phyloP scores from a whole-genome alignment of 1,140 invertebrate genomes.

The Bombus vancouverensis region DNA sequence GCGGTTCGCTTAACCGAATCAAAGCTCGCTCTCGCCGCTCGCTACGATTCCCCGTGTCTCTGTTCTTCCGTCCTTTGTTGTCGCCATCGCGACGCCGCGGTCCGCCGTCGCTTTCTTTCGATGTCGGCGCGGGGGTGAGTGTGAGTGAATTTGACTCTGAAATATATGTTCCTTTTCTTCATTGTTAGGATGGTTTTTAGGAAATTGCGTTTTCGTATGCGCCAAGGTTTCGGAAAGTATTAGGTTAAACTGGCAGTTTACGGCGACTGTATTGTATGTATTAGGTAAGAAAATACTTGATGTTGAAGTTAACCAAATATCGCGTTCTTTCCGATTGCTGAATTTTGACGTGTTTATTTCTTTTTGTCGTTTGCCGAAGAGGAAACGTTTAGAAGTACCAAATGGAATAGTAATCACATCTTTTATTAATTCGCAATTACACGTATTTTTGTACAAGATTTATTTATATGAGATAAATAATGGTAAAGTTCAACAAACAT shows the following conservation, averaged over 20 bases:
- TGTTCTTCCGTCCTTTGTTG: neutral
- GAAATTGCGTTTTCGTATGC: neutral
- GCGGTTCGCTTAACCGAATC: conserved; percentile 30
- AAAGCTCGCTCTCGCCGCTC: neutral
- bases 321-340: too few relatives aligned
- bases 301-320: too few relatives aligned
- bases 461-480: too few relatives aligned
- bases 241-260: neutral
- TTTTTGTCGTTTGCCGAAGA: too few relatives aligned
- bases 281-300: too few relatives aligned
- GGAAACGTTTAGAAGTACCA: too few relatives aligned
- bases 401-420: too few relatives aligned
- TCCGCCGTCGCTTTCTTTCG: neutral
- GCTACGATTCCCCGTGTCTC: neutral
- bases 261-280: neutral
- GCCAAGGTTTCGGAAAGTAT: neutral
- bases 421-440: too few relatives aligned
- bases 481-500: too few relatives aligned
- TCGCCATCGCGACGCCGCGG: conserved; percentile 3
- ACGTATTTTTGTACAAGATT: too few relatives aligned
- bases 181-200: neutral
- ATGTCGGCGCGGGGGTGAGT: too few relatives aligned
- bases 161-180: neutral
- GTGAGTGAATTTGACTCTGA: neutral
- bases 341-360: too few relatives aligned